Conservation (phyloP, 2,113 vertebrate genomes). For the Crypturellus undulatus region DNA sequence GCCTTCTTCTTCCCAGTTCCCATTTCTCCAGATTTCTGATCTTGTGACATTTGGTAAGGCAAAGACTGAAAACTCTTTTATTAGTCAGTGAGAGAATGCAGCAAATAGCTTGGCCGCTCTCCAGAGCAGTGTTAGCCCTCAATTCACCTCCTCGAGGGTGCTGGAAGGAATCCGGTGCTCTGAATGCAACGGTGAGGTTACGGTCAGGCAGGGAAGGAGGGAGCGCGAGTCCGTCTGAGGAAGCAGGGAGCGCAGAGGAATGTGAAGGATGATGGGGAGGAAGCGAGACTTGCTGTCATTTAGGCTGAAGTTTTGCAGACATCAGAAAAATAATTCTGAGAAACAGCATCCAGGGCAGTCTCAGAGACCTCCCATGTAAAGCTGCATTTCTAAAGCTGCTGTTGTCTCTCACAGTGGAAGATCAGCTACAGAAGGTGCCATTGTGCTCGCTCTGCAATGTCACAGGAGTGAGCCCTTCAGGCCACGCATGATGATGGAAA, state of each 20-base stretch:
- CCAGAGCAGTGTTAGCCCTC: background rate
- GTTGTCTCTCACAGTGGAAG: background rate
- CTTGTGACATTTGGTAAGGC: constrained; percentile 34
- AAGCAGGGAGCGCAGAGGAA: background rate
- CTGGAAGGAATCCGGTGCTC: background rate
- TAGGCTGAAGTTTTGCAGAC: background rate
- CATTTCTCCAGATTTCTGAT: constrained; percentile 16
- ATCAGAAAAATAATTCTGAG: background rate
- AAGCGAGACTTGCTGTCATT: fast-evolving
- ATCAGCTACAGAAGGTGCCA: background rate
- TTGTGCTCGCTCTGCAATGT: background rate
- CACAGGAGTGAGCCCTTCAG: background rate
- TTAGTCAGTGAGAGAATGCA: background rate
- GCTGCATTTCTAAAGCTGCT: background rate
- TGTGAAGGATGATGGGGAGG: background rate
- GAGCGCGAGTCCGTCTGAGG: background rate
- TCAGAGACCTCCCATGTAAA: background rate
- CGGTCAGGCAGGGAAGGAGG: background rate
- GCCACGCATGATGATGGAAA: background rate
- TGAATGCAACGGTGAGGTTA: background rate
- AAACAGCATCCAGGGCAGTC: background rate
- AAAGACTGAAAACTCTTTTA: constrained; percentile 31
- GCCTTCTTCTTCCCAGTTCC: background rate
- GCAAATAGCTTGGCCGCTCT: background rate
- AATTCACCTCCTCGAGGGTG: background rate